These are phyloP conservation scores for Rhamnusium bicolor DNA, from an alignment of 2,888 invertebrate species.

Conservation along the genomic window DNA sequence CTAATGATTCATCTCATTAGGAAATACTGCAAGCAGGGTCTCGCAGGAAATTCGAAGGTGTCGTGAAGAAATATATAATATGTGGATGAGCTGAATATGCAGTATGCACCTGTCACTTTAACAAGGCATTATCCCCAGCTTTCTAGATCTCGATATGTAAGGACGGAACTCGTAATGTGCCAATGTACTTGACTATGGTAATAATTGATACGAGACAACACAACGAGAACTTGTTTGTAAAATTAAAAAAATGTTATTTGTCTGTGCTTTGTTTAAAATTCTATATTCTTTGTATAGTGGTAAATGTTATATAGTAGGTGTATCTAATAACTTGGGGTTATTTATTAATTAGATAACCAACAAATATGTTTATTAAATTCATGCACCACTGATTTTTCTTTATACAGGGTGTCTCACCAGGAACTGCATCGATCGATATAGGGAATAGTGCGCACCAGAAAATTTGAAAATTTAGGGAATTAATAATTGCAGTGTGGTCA, in stretches of 20 bases:
- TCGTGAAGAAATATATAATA: slow-evolving; percentile 14
- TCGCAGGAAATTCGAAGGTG: not conserved
- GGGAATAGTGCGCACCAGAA: too few species aligned
- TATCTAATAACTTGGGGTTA: too few species aligned
- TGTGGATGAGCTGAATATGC: slow-evolving; percentile 26
- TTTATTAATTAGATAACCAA: too few species aligned
- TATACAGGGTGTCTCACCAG: too few species aligned
- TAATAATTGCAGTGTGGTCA: too few species aligned
- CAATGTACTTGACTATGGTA: slow-evolving; percentile 29
- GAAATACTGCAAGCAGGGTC: too few species aligned
- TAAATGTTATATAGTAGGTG: too few species aligned
- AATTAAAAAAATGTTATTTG: not conserved
- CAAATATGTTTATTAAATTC: too few species aligned
- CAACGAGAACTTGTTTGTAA: slow-evolving; percentile 4
- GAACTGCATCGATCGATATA: too few species aligned
- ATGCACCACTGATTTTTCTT: too few species aligned
- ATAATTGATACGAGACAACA: slow-evolving; percentile 19
- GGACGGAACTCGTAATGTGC: slow-evolving; percentile 36
- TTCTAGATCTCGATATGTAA: slow-evolving; percentile 31
- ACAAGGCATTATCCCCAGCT: slow-evolving; percentile 26
- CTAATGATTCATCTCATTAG: too few species aligned
- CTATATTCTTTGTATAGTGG: not conserved
- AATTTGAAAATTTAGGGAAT: too few species aligned
- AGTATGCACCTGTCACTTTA: slow-evolving; percentile 31
- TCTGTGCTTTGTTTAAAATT: not conserved